Evolutionary conservation across 92 coral and sea anemone genomes (phyloP).

Genomic region (Palythoa grandiflora): DNA sequence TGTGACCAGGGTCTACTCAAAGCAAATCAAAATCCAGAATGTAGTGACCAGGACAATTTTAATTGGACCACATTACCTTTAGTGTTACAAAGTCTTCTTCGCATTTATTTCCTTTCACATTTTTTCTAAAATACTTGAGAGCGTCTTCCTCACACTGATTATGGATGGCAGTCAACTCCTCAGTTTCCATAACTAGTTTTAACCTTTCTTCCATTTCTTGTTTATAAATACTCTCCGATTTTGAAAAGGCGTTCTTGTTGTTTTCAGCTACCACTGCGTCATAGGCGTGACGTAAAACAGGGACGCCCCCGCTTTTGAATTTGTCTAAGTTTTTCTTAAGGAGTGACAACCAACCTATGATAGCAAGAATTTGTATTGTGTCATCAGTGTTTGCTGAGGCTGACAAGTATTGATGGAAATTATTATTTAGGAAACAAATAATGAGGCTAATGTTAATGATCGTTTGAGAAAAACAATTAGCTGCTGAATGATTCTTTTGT

Average conservation of each 20-base stretch:
- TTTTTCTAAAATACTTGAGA: background rate
- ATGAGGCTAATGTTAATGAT: too few species aligned
- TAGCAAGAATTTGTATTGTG: background rate
- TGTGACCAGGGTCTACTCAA: background rate
- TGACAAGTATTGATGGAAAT: too few species aligned
- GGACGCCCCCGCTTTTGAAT: slow-evolving; percentile 20
- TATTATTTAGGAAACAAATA: too few species aligned
- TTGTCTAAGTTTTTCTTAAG: background rate
- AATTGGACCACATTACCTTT: background rate
- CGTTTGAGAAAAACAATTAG: too few species aligned
- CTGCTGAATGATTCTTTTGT: too few species aligned
- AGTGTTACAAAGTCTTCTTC: background rate
- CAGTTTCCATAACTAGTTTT: background rate
- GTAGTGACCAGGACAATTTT: background rate
- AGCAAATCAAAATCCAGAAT: background rate
- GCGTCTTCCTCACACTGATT: background rate
- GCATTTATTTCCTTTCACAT: slow-evolving; percentile 3
- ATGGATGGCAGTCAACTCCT: background rate
- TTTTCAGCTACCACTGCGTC: slow-evolving; percentile 13
- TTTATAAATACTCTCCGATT: background rate
- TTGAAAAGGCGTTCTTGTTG: background rate
- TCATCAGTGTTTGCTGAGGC: background rate
- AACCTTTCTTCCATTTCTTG: background rate
- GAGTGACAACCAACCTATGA: slow-evolving; percentile 26
- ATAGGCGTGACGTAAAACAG: slow-evolving; percentile 1